Percentiles rank a stretch among this genome's conserved stretches.
These are phyloP conservation scores for Rhagium mordax DNA, from an alignment of 2,888 invertebrate genomes.

Conservation along the genomic window DNA sequence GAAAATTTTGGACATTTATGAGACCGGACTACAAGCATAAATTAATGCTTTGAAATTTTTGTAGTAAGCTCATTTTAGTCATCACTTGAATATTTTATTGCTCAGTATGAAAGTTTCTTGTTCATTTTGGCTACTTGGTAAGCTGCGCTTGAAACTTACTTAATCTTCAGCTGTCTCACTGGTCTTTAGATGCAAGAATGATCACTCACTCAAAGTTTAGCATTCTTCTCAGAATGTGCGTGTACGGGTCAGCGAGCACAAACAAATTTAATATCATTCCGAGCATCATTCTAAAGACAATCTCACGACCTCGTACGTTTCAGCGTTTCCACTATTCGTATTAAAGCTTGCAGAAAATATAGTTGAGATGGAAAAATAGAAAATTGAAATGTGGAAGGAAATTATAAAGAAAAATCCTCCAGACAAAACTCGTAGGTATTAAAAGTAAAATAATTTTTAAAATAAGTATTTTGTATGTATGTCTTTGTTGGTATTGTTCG, in stretches of 20 bases:
- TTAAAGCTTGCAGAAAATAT: background rate
- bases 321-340: too few relatives aligned
- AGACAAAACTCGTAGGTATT: too few relatives aligned
- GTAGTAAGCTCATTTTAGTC: background rate
- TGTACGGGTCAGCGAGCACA: conserved; percentile 3
- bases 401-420: background rate
- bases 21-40: too few relatives aligned
- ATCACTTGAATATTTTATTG: background rate
- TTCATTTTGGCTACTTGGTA: background rate
- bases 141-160: background rate
- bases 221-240: background rate
- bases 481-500: too few relatives aligned
- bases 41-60: background rate
- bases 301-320: too few relatives aligned
- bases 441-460: too few relatives aligned
- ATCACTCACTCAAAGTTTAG: conserved; percentile 11
- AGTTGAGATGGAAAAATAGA: background rate
- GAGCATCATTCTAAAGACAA: background rate
- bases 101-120: background rate
- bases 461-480: too few relatives aligned
- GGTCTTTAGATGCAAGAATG: background rate
- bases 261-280: conserved; percentile 11
- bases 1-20: too few relatives aligned
- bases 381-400: background rate
- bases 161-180: conserved; percentile 7